A percentile compares a stretch with the other conserved stretches of the same genome.
These are phyloP conservation scores for Micropoecilia bifurca DNA, from an alignment of 2,797 vertebrate genomes.

Conservation along the genomic window DNA sequence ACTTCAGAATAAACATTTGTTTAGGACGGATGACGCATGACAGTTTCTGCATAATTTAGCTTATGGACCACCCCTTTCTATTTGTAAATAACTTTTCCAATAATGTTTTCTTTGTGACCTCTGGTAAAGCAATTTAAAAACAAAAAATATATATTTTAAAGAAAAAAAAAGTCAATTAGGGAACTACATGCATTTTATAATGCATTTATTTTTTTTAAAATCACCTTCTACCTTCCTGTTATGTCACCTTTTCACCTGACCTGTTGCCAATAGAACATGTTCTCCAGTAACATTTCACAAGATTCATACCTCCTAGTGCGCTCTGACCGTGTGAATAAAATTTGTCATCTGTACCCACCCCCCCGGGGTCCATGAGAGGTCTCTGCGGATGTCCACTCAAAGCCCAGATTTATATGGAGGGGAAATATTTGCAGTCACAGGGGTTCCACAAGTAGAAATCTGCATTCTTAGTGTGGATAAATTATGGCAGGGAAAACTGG, in stretches of 20 bases:
- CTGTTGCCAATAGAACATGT: not conserved
- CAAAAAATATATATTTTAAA: not conserved
- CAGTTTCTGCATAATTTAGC: conserved; percentile 3
- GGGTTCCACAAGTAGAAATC: not conserved
- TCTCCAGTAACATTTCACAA: not conserved
- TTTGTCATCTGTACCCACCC: not conserved
- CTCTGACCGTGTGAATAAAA: not conserved
- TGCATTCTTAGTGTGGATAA: not conserved
- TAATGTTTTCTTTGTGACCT: not conserved
- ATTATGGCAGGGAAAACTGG: not conserved
- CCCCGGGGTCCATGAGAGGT: not conserved
- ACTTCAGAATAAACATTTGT: conserved; percentile 31
- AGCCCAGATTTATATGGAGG: not conserved
- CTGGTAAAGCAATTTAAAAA: too few relatives aligned
- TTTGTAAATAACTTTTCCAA: conserved; percentile 4
- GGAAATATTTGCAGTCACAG: not conserved
- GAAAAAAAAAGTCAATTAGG: not conserved
- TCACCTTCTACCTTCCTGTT: not conserved
- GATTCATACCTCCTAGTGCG: not conserved
- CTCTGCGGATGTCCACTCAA: not conserved
- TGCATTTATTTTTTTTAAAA: not conserved
- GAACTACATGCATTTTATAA: not conserved
- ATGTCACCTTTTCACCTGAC: not conserved
- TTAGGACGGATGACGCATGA: conserved; percentile 4
- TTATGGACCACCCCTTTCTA: conserved; percentile 28